These are phyloP conservation scores for Apteryx mantelli DNA, from an alignment of 2,113 vertebrate genomes.

Conservation along the genomic window DNA sequence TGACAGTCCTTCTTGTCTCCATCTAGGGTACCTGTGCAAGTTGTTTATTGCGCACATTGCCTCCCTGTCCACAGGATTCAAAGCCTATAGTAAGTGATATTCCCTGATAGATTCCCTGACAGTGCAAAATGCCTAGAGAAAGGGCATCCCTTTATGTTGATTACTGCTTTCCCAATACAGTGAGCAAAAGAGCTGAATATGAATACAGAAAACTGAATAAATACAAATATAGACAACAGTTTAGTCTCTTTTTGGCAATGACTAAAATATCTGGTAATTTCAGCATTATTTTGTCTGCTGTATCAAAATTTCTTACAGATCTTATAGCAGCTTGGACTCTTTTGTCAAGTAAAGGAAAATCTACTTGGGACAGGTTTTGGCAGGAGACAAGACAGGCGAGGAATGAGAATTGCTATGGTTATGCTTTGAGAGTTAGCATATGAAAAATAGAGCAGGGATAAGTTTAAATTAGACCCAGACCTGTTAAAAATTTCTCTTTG, in stretches of 20 bases:
- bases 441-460: background rate
- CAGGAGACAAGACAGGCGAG: background rate
- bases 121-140: background rate
- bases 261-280: background rate
- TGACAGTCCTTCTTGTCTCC: background rate
- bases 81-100: slow-evolving; percentile 73
- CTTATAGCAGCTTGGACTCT: background rate
- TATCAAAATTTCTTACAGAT: background rate
- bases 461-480: background rate
- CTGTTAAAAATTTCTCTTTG: slow-evolving; percentile 14
- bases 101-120: background rate
- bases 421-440: background rate
- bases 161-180: background rate
- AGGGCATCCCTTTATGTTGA: background rate
- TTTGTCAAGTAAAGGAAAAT: background rate
- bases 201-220: background rate
- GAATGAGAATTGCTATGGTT: background rate
- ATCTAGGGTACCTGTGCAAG: slow-evolving; percentile 79
- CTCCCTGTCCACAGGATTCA: slow-evolving; percentile 74
- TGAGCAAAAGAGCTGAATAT: background rate
- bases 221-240: background rate
- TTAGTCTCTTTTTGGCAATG: background rate
- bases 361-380: background rate
- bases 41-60: slow-evolving; percentile 36
- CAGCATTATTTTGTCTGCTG: background rate